Percentiles rank a stretch among this genome's conserved stretches.
Evolutionary conservation across 2,113 vertebrate genomes (phyloP).

Genomic region (Ibidorhyncha struthersii): DNA sequence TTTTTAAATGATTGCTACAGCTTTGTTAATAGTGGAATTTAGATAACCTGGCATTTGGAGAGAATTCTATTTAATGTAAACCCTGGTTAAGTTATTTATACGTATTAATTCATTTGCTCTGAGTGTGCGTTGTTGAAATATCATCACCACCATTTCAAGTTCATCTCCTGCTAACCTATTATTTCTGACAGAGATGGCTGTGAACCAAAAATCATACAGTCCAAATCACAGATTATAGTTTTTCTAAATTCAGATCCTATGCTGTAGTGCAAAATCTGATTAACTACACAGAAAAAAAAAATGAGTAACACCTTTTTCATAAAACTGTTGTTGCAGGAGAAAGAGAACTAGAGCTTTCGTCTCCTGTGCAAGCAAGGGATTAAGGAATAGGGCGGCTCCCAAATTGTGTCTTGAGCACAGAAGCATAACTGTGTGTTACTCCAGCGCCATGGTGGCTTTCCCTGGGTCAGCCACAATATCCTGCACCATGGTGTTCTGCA

Average conservation of each 20-base stretch:
- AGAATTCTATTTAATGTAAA: not conserved
- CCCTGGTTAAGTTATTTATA: not conserved
- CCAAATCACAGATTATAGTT: not conserved
- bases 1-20: not conserved
- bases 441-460: not conserved
- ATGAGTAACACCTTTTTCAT: not conserved
- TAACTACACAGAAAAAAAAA: not conserved
- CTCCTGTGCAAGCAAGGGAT: not conserved
- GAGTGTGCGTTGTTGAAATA: not conserved
- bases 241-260: not conserved
- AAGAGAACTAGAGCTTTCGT: not conserved
- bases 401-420: not conserved
- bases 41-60: not conserved
- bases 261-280: not conserved
- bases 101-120: slow-evolving; percentile 7
- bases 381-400: not conserved
- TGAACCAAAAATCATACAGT: not conserved
- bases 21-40: not conserved
- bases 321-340: not conserved
- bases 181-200: not conserved
- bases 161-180: not conserved
- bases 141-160: not conserved
- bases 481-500: not conserved
- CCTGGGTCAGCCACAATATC: not conserved
- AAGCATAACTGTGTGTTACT: not conserved